phyloP scores from a whole-genome alignment of 2,113 vertebrate species.

The Morone saxatilis region DNA sequence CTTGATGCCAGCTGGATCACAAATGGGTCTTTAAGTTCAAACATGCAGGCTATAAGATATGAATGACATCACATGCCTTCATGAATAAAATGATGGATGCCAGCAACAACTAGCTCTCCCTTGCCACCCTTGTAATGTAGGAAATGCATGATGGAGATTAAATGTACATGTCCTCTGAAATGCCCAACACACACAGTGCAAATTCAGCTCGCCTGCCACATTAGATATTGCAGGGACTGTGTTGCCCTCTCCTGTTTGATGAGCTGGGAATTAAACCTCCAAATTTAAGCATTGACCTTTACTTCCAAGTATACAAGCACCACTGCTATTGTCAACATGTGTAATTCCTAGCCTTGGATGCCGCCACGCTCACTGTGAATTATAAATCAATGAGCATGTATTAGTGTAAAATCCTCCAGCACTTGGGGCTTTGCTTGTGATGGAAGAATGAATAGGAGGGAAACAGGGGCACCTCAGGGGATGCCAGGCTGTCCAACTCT shows the following conservation, averaged over 20 bases:
- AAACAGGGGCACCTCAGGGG: conserved; percentile 39
- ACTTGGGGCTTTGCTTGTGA: conserved; percentile 60
- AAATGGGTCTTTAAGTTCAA: not conserved
- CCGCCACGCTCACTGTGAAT: conserved; percentile 63
- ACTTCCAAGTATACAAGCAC: conserved; percentile 61
- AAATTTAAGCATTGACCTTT: conserved; percentile 81
- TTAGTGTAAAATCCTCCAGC: conserved; percentile 69
- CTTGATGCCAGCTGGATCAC: not conserved
- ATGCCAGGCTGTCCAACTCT: conserved; percentile 55
- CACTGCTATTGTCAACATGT: conserved; percentile 75
- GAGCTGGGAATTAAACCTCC: conserved; percentile 58
- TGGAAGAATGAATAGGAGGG: conserved; percentile 52
- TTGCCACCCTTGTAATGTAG: conserved; percentile 2
- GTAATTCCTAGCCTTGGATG: conserved; percentile 72
- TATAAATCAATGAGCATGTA: conserved; percentile 81
- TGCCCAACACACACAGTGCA: not conserved
- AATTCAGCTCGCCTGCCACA: conserved; percentile 28
- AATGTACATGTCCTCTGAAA: conserved; percentile 21
- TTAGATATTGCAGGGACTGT: conserved; percentile 25
- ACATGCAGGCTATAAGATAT: not conserved
- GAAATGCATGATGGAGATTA: conserved; percentile 29
- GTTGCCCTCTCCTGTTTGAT: conserved; percentile 37
- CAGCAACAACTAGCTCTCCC: not conserved
- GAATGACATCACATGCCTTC: not conserved
- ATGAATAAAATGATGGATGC: conserved; percentile 19